These are phyloP conservation scores for Psittacus erithacus DNA, from an alignment of 2,113 vertebrate species.

Conservation along the genomic window DNA sequence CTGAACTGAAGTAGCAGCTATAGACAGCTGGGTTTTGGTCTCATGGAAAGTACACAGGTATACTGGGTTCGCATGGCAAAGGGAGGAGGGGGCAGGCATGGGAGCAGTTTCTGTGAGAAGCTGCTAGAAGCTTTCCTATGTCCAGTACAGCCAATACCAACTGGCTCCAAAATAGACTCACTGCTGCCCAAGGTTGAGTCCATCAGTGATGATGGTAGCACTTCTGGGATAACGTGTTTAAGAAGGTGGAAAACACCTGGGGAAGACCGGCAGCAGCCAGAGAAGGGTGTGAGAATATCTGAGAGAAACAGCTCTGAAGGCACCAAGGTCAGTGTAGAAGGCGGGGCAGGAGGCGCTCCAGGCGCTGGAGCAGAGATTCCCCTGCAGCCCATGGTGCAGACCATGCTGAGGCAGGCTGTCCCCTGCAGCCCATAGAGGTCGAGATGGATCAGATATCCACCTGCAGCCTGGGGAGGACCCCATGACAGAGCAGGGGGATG, in stretches of 20 bases:
- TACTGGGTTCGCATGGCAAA: not conserved
- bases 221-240: not conserved
- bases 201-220: not conserved
- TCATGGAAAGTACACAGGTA: not conserved
- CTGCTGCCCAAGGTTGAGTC: not conserved
- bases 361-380: not conserved
- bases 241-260: not conserved
- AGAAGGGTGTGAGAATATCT: not conserved
- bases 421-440: not conserved
- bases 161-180: not conserved
- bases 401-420: not conserved
- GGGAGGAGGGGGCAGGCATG: not conserved
- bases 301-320: not conserved
- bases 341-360: not conserved
- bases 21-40: not conserved
- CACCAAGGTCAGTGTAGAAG: not conserved
- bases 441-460: rapidly evolving
- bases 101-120: not conserved
- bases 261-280: not conserved
- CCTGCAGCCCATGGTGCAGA: not conserved
- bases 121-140: not conserved
- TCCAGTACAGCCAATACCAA: not conserved
- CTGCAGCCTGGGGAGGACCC: not conserved
- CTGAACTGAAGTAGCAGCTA: not conserved
- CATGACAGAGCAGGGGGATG: not conserved